phyloP scores from a whole-genome alignment of 2,797 vertebrate species.

The Enteromius unitaeniatus region DNA sequence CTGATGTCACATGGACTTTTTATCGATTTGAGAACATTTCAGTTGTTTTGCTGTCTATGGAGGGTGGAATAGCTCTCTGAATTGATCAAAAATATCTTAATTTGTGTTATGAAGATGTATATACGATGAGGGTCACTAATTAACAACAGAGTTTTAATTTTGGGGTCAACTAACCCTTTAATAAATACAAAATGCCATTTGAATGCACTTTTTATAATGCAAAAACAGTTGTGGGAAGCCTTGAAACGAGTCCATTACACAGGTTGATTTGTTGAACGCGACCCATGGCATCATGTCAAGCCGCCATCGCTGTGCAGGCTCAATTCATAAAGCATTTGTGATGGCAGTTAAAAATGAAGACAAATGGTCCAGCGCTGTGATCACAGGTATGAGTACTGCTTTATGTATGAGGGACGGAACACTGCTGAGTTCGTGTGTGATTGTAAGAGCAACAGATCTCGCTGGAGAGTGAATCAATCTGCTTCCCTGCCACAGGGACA shows the following conservation, averaged over 20 bases:
- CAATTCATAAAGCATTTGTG: conserved; percentile 37
- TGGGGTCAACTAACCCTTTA: too few species aligned
- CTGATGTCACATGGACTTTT: too few species aligned
- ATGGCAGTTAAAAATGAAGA: conserved; percentile 52
- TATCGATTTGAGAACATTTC: too few species aligned
- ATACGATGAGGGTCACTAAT: too few species aligned
- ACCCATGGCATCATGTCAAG: background rate
- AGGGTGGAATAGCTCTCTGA: too few species aligned
- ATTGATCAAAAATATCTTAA: too few species aligned
- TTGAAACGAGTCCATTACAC: background rate
- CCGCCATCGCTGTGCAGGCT: background rate
- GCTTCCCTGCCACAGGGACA: conserved; percentile 53
- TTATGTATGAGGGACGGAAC: conserved; percentile 3
- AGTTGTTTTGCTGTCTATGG: too few species aligned
- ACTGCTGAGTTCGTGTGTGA: conserved; percentile 12
- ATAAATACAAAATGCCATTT: background rate
- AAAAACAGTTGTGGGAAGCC: background rate
- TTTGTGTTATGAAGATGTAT: too few species aligned
- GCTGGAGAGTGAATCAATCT: conserved; percentile 61
- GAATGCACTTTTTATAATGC: background rate
- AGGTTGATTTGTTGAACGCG: conserved; percentile 19
- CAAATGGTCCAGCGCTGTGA: conserved; percentile 27
- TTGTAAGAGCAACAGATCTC: conserved; percentile 51
- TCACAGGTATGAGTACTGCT: conserved; percentile 43
- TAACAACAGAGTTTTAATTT: too few species aligned